Conservation (phyloP, 2,797 vertebrate genomes). For the Champsocephalus gunnari region DNA sequence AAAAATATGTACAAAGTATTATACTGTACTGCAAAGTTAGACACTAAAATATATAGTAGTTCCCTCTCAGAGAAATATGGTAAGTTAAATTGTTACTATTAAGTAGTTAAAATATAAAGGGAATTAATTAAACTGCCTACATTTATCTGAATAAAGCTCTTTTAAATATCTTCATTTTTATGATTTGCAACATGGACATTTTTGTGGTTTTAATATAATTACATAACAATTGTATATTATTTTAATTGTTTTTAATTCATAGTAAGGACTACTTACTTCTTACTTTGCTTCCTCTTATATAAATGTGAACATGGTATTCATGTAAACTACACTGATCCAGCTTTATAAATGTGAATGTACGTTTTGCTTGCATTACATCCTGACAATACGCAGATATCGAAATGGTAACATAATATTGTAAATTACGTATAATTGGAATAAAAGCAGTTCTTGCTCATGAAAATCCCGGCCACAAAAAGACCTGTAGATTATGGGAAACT, state of each 20-base stretch:
- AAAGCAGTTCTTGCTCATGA: conserved; percentile 14
- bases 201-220: neutral
- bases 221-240: neutral
- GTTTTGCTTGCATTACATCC: neutral
- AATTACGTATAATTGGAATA: neutral
- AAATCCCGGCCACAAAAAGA: conserved; percentile 17
- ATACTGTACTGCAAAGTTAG: neutral
- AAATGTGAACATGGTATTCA: neutral
- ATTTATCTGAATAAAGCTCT: conserved; percentile 4
- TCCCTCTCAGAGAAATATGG: neutral
- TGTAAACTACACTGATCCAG: conserved; percentile 4
- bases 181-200: neutral
- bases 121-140: neutral
- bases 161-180: neutral
- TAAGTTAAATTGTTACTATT: neutral
- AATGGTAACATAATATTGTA: conserved; percentile 14
- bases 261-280: neutral
- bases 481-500: conserved; percentile 12
- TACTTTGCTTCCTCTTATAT: neutral
- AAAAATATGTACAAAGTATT: neutral
- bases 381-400: conserved; percentile 5
- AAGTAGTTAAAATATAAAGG: neutral
- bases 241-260: neutral
- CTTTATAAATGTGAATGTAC: neutral
- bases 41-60: conserved; percentile 13